Base-by-base conservation (phyloP, 1,140 invertebrate genomes). In the Leucophenga varia region DNA sequence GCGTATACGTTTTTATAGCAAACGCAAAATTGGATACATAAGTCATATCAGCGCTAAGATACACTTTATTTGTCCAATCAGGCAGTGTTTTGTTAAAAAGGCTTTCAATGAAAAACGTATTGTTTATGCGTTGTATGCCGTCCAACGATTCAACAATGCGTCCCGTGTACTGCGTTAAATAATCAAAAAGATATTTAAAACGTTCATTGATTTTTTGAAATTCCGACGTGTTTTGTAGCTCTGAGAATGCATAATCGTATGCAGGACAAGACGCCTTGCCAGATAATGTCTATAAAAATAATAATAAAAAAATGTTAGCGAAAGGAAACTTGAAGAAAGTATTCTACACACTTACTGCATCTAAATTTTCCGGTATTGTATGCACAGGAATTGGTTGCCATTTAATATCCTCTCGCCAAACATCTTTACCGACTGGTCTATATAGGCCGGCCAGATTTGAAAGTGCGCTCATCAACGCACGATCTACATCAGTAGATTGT, bases 371-470 rank as follows among this genome's bases (percentile, higher is more conserved):
- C 0, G 88, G 86, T 14, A 79, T 57, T 1, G 91, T 91, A 56
- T 94, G 91, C 8, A 96, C 80, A 1, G 93, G 91, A 57, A 96
- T 89, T 0, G 93, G 93, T 73, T 94, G 91, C 93, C 93, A 97
- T 9, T 76, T 59, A 2, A 94, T 69, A 3, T 81, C 52, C 1
- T 58, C 45, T 64, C 91, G 83, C 88, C 90, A 95, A 3, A 84
- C 49, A 57, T 84, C 77, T 13, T 76, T 59, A 3, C 75, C 77
- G 10, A 61, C 60, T 1, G 84, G 83, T 6, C 89, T 87, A 68
- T 86, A 91, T 49, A 90, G 81, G 4, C 90, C 90, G 45, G 91
- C 91, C 44, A 95, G 78, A 77, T 93, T 87, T 2, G 84, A 79
- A 70, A 88, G 80, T 0, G 91, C 93, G 55, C 91, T 95, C 88